A percentile compares a stretch with the other conserved stretches of the same genome.
phyloP scores from a whole-genome alignment of 2,797 vertebrate genomes.

The Diglossa cyanea region DNA sequence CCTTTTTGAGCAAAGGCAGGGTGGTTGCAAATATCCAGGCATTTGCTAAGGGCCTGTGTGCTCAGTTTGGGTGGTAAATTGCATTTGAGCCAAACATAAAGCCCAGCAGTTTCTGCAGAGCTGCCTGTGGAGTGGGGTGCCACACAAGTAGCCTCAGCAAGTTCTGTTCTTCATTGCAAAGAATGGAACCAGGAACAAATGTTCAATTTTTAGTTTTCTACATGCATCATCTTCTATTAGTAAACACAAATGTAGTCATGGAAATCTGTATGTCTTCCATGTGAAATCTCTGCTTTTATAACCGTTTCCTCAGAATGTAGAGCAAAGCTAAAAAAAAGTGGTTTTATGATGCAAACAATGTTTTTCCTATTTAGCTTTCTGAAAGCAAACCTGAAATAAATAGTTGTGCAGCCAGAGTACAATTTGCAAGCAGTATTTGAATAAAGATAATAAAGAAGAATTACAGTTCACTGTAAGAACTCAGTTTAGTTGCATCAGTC shows the following conservation, averaged over 20 bases:
- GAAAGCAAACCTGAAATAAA: constrained; percentile 22
- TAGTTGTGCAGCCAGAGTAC: background rate
- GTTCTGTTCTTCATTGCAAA: background rate
- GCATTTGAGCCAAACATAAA: constrained; percentile 25
- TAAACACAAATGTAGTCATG: background rate
- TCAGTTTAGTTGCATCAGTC: background rate
- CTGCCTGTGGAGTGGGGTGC: constrained; percentile 15
- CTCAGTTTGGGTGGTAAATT: constrained; percentile 10
- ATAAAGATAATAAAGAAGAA: constrained; percentile 29
- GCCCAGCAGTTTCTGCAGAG: background rate
- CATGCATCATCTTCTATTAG: background rate
- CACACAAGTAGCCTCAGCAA: constrained; percentile 34
- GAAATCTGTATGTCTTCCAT: background rate
- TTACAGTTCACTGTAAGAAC: background rate
- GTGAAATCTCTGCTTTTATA: background rate
- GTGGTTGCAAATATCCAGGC: background rate
- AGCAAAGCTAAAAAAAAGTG: background rate
- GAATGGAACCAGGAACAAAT: background rate
- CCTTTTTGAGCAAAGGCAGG: constrained; percentile 12
- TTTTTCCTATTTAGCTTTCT: constrained; percentile 1
- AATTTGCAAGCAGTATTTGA: constrained; percentile 1
- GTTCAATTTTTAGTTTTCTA: background rate
- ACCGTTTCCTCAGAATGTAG: background rate
- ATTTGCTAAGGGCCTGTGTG: background rate
- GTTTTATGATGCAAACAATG: background rate